Percentiles rank a stretch among this genome's conserved stretches.
These are phyloP conservation scores for Hippoglossus hippoglossus DNA, from an alignment of 2,797 vertebrate genomes.

Conservation along the genomic window DNA sequence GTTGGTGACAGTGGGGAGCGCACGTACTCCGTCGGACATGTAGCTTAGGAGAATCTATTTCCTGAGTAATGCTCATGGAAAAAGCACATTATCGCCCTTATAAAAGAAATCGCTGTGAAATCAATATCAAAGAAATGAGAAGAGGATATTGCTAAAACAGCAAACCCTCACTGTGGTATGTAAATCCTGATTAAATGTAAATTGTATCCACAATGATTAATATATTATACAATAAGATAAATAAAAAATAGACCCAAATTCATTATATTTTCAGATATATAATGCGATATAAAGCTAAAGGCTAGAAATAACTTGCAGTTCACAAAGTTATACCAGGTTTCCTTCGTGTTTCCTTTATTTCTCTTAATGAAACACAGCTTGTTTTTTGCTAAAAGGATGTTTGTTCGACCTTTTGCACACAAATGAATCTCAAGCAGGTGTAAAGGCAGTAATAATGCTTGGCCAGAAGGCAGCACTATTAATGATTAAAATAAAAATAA, in stretches of 20 bases:
- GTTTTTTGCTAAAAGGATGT: conserved; percentile 9
- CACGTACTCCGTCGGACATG: conserved; percentile 33
- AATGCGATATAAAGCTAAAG: neutral
- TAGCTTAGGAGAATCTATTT: conserved; percentile 39
- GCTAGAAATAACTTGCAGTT: neutral
- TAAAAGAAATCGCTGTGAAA: conserved; percentile 59
- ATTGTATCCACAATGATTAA: conserved; percentile 35
- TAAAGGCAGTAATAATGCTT: conserved; percentile 33
- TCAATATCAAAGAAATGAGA: conserved; percentile 68
- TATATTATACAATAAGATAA: conserved; percentile 16
- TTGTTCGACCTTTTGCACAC: conserved; percentile 47
- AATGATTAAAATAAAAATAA: conserved; percentile 47
- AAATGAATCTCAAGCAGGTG: conserved; percentile 43
- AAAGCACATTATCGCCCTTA: conserved; percentile 51
- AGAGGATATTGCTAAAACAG: conserved; percentile 24
- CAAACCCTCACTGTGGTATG: conserved; percentile 1
- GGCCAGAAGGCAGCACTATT: conserved; percentile 15
- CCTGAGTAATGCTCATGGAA: conserved; percentile 37
- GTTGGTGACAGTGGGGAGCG: conserved; percentile 44
- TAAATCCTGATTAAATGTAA: conserved; percentile 21
- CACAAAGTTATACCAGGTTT: neutral
- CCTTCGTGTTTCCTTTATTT: neutral
- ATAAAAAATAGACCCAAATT: conserved; percentile 19
- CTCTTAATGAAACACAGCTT: conserved; percentile 2
- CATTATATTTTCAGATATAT: conserved; percentile 3